phyloP scores from a whole-genome alignment of 92 coral and sea anemone genomes.

The Porites cylindrica region DNA sequence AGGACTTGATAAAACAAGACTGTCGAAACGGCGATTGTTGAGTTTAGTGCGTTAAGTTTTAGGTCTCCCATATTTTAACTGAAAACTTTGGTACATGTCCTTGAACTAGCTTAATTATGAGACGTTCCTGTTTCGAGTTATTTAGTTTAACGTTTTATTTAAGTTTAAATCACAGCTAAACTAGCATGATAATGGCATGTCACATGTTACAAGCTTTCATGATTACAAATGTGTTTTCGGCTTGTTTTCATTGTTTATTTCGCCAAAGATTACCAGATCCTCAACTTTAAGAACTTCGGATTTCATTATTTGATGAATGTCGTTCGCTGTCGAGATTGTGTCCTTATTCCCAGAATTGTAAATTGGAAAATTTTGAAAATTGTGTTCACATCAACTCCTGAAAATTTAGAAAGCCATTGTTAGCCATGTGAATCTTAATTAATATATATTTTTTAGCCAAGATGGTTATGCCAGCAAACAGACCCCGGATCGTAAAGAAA shows the following conservation, averaged over 20 bases:
- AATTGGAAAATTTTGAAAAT: too few species aligned
- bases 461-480: slow-evolving; percentile 80
- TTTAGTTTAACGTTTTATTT: neutral
- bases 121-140: neutral
- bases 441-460: slow-evolving; percentile 54
- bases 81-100: too few species aligned
- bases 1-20: neutral
- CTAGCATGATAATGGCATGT: neutral
- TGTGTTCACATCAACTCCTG: too few species aligned
- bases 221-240: neutral
- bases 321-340: too few species aligned
- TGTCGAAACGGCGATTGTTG: neutral
- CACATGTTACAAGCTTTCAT: neutral
- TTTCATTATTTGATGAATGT: too few species aligned
- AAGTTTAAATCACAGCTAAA: neutral
- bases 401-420: too few species aligned
- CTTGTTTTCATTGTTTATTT: neutral
- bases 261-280: too few species aligned
- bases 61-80: neutral
- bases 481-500: slow-evolving; percentile 90
- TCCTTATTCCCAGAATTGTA: too few species aligned
- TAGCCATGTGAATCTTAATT: too few species aligned
- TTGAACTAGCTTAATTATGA: neutral
- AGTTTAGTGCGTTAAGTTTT: neutral
- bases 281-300: too few species aligned